Conservation (phyloP, 2,113 vertebrate genomes). For the Corydoras maculifer region DNA sequence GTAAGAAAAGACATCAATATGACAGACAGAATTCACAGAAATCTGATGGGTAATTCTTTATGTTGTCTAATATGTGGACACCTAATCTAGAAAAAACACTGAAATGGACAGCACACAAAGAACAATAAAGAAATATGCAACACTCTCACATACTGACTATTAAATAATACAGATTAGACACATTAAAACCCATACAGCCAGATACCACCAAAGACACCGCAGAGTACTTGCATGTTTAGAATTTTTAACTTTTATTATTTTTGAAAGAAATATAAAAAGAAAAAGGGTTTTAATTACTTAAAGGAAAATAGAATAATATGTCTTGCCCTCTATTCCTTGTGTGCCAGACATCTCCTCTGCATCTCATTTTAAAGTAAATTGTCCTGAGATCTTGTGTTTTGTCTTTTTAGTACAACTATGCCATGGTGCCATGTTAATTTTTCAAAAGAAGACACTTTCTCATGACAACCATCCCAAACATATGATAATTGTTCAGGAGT, state of each 20-base stretch:
- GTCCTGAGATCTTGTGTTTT: too few relatives aligned
- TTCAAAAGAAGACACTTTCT: too few relatives aligned
- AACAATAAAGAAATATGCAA: constrained; percentile 25
- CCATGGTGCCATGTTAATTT: too few relatives aligned
- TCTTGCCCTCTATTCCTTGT: too few relatives aligned
- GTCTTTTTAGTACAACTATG: too few relatives aligned
- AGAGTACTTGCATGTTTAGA: constrained; percentile 42
- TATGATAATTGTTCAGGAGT: too few relatives aligned
- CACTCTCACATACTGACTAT: constrained; percentile 2
- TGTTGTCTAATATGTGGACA: constrained; percentile 42
- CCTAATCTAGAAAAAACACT: constrained; percentile 32
- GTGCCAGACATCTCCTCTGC: too few relatives aligned
- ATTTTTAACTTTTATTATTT: not conserved
- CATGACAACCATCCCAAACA: too few relatives aligned
- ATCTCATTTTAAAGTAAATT: too few relatives aligned
- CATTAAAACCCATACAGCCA: constrained; percentile 38
- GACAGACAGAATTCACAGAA: constrained; percentile 28
- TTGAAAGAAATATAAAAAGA: not conserved
- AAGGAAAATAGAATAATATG: too few relatives aligned
- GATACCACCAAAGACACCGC: constrained; percentile 48
- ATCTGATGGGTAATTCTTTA: constrained; percentile 5
- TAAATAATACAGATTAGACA: constrained; percentile 14
- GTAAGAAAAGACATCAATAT: constrained; percentile 29
- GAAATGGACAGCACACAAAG: constrained; percentile 24
- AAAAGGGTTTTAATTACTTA: not conserved